A percentile compares a stretch with the other conserved stretches of the same genome.
These are phyloP conservation scores for Julus scanicus DNA, from an alignment of 2,888 invertebrate species.

Conservation along the genomic window DNA sequence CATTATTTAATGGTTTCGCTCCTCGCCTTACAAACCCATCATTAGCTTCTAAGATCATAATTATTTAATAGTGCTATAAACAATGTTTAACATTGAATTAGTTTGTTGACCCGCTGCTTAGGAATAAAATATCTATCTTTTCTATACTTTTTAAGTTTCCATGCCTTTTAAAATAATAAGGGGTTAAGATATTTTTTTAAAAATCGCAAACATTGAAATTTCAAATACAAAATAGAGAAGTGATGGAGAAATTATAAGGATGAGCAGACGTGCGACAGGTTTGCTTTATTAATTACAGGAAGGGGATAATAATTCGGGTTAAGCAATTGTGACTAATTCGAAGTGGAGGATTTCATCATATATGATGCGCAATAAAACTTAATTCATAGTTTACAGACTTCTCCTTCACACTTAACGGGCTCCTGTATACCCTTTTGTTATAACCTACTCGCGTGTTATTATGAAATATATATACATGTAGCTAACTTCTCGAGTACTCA, in stretches of 20 bases:
- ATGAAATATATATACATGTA: no score
- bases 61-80: constrained; percentile 13
- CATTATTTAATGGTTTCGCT: constrained; percentile 15
- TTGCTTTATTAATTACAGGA: background rate
- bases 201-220: no score
- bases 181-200: background rate
- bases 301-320: background rate
- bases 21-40: background rate
- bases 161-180: no score
- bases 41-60: background rate
- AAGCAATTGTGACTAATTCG: background rate
- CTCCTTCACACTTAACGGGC: no score
- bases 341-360: background rate
- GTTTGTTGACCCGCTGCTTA: background rate
- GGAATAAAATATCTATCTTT: background rate
- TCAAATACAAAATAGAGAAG: background rate
- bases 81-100: background rate
- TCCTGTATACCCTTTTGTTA: no score
- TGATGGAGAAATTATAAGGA: background rate
- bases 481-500: no score
- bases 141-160: background rate
- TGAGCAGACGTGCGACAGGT: background rate
- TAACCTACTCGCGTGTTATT: no score
- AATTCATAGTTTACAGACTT: background rate
- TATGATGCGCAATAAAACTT: background rate